Conservation (phyloP, 2,113 vertebrate genomes). For the Clupea harengus region DNA sequence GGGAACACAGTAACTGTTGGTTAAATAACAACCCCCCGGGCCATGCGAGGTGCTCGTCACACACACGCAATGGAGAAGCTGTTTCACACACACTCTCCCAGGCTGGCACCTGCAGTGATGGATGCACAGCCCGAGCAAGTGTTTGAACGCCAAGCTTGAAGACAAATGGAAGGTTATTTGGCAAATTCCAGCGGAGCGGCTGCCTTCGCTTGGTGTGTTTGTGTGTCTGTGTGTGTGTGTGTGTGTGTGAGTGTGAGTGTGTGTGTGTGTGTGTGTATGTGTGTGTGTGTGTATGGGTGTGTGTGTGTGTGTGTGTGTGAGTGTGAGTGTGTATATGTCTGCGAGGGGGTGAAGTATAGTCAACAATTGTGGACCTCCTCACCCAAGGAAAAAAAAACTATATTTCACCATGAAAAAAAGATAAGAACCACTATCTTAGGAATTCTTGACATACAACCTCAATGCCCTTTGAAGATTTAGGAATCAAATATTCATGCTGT, state of each 20-base stretch:
- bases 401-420: no score
- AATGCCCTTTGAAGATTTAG: neutral
- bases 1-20: neutral
- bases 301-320: no score
- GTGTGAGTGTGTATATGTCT: no score
- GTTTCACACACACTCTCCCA: neutral
- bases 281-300: neutral
- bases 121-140: neutral
- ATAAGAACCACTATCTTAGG: no score
- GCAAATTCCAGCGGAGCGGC: neutral
- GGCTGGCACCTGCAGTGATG: neutral
- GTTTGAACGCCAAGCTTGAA: neutral
- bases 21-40: neutral
- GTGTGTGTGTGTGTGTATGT: neutral
- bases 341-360: neutral
- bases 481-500: neutral
- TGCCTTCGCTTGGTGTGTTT: neutral
- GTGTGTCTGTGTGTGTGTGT: neutral
- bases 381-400: neutral
- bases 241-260: neutral
- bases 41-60: neutral
- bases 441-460: neutral
- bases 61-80: neutral
- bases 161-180: constrained; percentile 13
- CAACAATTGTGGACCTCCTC: neutral